phyloP scores from a whole-genome alignment of 2,888 invertebrate genomes.

The Coenonympha arcania region DNA sequence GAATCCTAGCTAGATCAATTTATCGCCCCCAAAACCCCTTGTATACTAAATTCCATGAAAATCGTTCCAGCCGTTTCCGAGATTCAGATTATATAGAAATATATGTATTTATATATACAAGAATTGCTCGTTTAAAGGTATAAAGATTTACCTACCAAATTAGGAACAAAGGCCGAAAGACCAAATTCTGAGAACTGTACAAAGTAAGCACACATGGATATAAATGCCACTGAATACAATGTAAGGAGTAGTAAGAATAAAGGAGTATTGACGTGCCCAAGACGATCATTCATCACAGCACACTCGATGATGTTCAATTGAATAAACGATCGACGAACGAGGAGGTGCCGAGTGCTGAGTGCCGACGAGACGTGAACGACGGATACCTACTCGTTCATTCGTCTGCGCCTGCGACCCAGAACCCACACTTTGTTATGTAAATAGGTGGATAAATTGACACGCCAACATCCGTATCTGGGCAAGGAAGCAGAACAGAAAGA shows the following conservation, averaged over 20 bases:
- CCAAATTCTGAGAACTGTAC: too few species aligned
- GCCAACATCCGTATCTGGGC: not conserved
- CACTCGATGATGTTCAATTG: slow-evolving; percentile 63
- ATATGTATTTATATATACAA: too few species aligned
- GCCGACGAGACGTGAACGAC: slow-evolving; percentile 19
- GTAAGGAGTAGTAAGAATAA: slow-evolving; percentile 6
- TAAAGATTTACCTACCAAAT: too few species aligned
- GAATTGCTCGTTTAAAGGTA: too few species aligned
- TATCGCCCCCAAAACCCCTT: too few species aligned
- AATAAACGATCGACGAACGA: slow-evolving; percentile 49
- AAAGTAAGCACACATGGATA: too few species aligned
- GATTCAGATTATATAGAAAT: too few species aligned
- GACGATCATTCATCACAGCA: slow-evolving; percentile 49
- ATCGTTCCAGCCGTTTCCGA: too few species aligned
- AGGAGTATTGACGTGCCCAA: slow-evolving; percentile 35
- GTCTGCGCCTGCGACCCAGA: slow-evolving; percentile 41
- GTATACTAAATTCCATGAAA: too few species aligned
- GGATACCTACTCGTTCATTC: not conserved
- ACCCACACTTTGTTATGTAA: slow-evolving; percentile 54
- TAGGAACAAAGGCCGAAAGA: too few species aligned
- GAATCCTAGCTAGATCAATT: too few species aligned
- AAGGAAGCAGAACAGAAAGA: not conserved
- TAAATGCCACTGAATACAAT: too few species aligned
- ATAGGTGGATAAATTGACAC: slow-evolving; percentile 32
- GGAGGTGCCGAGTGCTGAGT: slow-evolving; percentile 47